Percentiles rank a stretch among this genome's conserved stretches.
These are phyloP conservation scores for Percopsis transmontana DNA, from an alignment of 2,113 vertebrate genomes.

Conservation along the genomic window DNA sequence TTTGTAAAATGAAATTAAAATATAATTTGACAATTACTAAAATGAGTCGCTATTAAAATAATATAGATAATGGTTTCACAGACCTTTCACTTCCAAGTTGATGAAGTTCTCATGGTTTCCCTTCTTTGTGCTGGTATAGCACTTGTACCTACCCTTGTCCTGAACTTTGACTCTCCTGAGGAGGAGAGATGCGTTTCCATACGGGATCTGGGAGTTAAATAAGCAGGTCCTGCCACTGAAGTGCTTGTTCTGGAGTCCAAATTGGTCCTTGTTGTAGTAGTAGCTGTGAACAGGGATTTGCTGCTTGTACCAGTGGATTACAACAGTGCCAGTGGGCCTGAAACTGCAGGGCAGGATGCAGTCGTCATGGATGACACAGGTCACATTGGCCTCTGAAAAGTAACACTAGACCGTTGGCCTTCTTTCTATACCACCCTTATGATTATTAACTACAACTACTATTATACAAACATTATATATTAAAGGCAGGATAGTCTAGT, in stretches of 20 bases:
- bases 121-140: slow-evolving; percentile 79
- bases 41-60: not conserved
- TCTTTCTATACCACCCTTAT: not conserved
- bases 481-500: no score
- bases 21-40: not conserved
- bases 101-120: slow-evolving; percentile 70
- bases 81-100: slow-evolving; percentile 74
- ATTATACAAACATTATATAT: no score
- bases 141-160: slow-evolving; percentile 79
- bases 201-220: slow-evolving; percentile 74
- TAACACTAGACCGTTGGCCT: not conserved
- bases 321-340: slow-evolving; percentile 65
- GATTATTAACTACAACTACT: not conserved
- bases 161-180: slow-evolving; percentile 73
- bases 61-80: slow-evolving; percentile 34
- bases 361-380: slow-evolving; percentile 78
- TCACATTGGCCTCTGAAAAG: slow-evolving; percentile 65
- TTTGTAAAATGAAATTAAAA: not conserved
- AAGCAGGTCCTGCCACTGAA: slow-evolving; percentile 78
- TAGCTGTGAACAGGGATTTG: slow-evolving; percentile 79
- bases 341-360: slow-evolving; percentile 82
- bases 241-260: slow-evolving; percentile 68
- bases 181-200: slow-evolving; percentile 83
- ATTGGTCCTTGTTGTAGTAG: slow-evolving; percentile 77
- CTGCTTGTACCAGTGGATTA: slow-evolving; percentile 85